Conservation (phyloP, 2,888 invertebrate genomes). For the Drosophila colorata region DNA sequence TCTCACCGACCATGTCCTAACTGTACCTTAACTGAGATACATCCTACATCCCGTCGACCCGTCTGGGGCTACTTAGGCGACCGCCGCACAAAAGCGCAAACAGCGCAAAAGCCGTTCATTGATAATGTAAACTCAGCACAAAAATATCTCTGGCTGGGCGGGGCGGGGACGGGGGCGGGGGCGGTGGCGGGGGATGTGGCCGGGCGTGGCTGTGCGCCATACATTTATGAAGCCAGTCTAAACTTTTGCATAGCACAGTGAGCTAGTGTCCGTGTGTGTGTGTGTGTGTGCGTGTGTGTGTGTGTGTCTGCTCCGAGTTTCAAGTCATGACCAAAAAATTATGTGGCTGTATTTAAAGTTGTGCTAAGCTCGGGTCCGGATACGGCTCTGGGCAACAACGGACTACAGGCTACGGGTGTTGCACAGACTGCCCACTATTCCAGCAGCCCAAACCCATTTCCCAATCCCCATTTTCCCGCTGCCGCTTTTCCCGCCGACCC, state of each 20-base stretch:
- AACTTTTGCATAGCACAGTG: conserved; percentile 60
- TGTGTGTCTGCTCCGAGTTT: conserved; percentile 44
- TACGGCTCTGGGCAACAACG: conserved; percentile 32
- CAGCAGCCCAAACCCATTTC: neutral
- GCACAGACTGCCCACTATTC: neutral
- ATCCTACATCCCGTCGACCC: neutral
- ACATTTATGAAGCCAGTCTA: conserved; percentile 74
- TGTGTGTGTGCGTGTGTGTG: conserved; percentile 17
- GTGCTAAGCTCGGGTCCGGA: conserved; percentile 50
- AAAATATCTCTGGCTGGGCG: conserved; percentile 64
- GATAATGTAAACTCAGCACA: conserved; percentile 80
- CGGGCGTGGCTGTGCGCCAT: conserved; percentile 13
- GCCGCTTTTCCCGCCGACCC: neutral
- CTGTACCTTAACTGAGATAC: neutral
- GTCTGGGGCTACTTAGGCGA: conserved; percentile 69
- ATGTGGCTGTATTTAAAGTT: conserved; percentile 79
- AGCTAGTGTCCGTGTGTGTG: conserved; percentile 5
- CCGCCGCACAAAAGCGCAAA: conserved; percentile 73
- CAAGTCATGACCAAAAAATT: conserved; percentile 76
- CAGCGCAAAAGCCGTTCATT: conserved; percentile 79
- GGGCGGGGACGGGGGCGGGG: neutral
- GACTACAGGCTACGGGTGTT: conserved; percentile 33
- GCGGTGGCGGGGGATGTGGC: neutral
- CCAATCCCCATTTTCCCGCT: neutral
- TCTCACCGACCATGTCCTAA: neutral